Percentiles rank a stretch among this genome's conserved stretches.
phyloP scores from a whole-genome alignment of 53 echinoderm and acorn worm genomes.

The Henricia sp. region DNA sequence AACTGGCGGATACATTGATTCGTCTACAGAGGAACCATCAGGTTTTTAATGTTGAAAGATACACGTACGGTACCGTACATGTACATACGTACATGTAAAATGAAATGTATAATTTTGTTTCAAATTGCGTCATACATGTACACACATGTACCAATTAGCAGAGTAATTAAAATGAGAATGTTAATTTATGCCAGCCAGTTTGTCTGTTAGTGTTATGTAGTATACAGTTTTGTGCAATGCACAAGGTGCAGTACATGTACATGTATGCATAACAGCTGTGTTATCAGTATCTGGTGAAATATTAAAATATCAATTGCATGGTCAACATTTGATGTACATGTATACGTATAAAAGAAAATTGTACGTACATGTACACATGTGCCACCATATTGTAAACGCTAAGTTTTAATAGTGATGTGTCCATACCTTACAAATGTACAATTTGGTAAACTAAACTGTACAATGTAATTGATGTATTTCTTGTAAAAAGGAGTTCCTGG shows the following conservation, averaged over 20 bases:
- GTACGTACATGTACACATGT: not conserved
- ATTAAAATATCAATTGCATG: not conserved
- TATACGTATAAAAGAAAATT: not conserved
- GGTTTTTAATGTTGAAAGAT: too few species aligned
- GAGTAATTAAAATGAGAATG: not conserved
- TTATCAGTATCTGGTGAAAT: constrained; percentile 20
- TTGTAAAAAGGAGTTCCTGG: too few species aligned
- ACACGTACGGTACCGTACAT: not conserved
- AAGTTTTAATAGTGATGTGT: not conserved
- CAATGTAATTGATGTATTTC: too few species aligned
- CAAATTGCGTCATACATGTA: too few species aligned
- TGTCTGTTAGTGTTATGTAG: too few species aligned
- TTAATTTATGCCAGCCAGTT: not conserved
- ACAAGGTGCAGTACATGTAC: not conserved
- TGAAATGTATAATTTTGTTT: too few species aligned
- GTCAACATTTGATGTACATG: not conserved
- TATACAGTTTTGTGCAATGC: not conserved
- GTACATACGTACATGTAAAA: constrained; percentile 7
- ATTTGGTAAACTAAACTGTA: not conserved
- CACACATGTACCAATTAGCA: not conserved
- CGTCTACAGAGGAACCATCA: too few species aligned
- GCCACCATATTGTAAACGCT: not conserved
- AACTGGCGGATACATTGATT: too few species aligned
- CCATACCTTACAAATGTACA: not conserved
- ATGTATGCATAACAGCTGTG: not conserved